Base-by-base conservation (phyloP, 2,888 invertebrate genomes). In the Perizoma flavofasciatum region DNA sequence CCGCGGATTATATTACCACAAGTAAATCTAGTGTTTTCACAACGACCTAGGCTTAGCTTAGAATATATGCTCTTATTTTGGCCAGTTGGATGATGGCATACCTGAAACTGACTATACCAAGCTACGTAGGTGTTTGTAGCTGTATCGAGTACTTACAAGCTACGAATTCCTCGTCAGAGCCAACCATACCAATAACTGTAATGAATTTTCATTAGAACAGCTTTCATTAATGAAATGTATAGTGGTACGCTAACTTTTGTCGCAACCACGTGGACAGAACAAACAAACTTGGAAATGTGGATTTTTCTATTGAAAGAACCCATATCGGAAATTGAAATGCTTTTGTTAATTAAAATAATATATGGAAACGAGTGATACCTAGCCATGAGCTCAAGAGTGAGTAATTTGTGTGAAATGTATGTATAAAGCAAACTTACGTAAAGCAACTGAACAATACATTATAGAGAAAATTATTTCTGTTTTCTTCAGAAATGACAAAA, bases 181-280 rank as follows among this genome's bases (percentile, higher is more conserved):
- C 49, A 45, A 59, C 46, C 41, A 53, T 60, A 53, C 53, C 53
- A 61, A 54, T 61, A 61, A 57, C 61, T 45, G 35, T 58, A 55
- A 64, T 61, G 37, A 52, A 61, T 66, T 49, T 63, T 61, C 65
- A 65, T 67, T 53, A 61, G 56, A 48, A 55, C 60, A 65, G 58
- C 49, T 57, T 64, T 63, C 62, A 67, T 65, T 60, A 65, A 66
- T 66, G 66, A 66, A 69, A 66, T 63, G 64, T 56, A 59, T 66
- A 44, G 59, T 40, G 45, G 53, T 57, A 62, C 54, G 60, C 58
- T 59, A 65, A 59, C 53, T 59, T 63, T 63, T 68, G 61, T 59
- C 58, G 49, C 59, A 63, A 41, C 46, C 54, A 58, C 55, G 50
- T 58, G 58, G 43, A 5, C 44, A 58, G 50, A 48, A 55, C 58